A percentile compares a stretch with the other conserved stretches of the same genome.
These are phyloP conservation scores for Nomada fabriciana DNA, from an alignment of 2,888 invertebrate genomes.

Conservation along the genomic window DNA sequence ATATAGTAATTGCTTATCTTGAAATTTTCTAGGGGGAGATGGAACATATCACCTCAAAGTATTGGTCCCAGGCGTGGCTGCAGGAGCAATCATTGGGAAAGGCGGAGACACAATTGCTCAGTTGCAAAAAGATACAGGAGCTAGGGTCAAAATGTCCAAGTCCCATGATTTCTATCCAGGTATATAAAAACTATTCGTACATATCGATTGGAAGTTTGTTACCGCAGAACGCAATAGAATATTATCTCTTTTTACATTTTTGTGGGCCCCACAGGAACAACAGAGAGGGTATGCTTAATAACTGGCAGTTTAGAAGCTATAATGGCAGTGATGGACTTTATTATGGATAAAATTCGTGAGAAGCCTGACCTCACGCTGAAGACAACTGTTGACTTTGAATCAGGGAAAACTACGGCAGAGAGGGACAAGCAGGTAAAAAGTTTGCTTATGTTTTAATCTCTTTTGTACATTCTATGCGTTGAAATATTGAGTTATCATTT, in stretches of 20 bases:
- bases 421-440: slow-evolving; percentile 93
- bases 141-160: slow-evolving; percentile 99
- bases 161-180: slow-evolving; percentile 99
- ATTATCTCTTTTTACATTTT: not conserved
- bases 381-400: slow-evolving; percentile 91
- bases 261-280: slow-evolving; percentile 89
- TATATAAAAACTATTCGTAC: slow-evolving; percentile 81
- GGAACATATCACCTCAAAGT: slow-evolving; percentile 98
- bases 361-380: slow-evolving; percentile 94
- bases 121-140: slow-evolving; percentile 98
- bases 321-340: slow-evolving; percentile 95
- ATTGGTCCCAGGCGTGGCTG: slow-evolving; percentile 97
- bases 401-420: slow-evolving; percentile 92
- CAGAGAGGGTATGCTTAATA: slow-evolving; percentile 96
- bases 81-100: slow-evolving; percentile 99
- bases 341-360: slow-evolving; percentile 97
- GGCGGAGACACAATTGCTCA: slow-evolving; percentile 99
- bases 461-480: not conserved
- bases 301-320: slow-evolving; percentile 96
- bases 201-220: not conserved
- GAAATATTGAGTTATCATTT: not conserved
- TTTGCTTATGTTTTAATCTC: not conserved
- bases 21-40: slow-evolving; percentile 89
- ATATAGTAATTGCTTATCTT: slow-evolving; percentile 18
- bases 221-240: not conserved